A percentile compares a stretch with the other conserved stretches of the same genome.
Evolutionary conservation across 2,797 vertebrate genomes (phyloP).

Genomic region (Sebastes diploproa): DNA sequence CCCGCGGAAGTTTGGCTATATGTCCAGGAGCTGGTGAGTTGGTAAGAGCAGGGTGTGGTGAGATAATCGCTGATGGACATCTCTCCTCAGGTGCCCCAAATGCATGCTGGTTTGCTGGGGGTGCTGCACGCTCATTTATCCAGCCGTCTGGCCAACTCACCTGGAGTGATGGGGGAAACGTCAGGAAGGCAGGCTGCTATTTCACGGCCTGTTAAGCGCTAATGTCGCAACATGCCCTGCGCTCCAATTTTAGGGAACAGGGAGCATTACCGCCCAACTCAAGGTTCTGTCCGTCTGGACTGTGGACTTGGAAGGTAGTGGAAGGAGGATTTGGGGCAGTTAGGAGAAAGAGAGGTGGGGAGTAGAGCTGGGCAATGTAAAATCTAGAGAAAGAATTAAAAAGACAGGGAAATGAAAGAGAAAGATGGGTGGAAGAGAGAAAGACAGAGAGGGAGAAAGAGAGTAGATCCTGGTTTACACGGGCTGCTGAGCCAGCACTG

Average conservation of each 20-base stretch:
- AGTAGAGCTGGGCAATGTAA: constrained; percentile 38
- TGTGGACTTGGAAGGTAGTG: constrained; percentile 58
- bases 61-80: constrained; percentile 79
- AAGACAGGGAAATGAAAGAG: constrained; percentile 41
- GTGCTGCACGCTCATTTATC: constrained; percentile 86
- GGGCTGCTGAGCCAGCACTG: constrained; percentile 77
- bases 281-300: constrained; percentile 81
- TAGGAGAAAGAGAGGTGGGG: constrained; percentile 31
- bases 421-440: constrained; percentile 7
- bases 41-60: constrained; percentile 48
- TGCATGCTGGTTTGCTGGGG: constrained; percentile 67
- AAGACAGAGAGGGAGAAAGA: constrained; percentile 8
- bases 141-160: constrained; percentile 84
- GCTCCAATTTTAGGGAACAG: constrained; percentile 88
- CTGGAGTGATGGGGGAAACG: constrained; percentile 87
- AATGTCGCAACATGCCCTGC: constrained; percentile 89
- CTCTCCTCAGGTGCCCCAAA: constrained; percentile 76
- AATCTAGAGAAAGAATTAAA: constrained; percentile 56
- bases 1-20: constrained; percentile 1
- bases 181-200: constrained; percentile 92
- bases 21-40: constrained; percentile 13
- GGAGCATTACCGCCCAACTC: constrained; percentile 83
- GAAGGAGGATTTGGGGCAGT: constrained; percentile 18
- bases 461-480: constrained; percentile 63
- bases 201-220: constrained; percentile 97